phyloP scores from a whole-genome alignment of 2,113 vertebrate genomes.

The Panthera uncia region DNA sequence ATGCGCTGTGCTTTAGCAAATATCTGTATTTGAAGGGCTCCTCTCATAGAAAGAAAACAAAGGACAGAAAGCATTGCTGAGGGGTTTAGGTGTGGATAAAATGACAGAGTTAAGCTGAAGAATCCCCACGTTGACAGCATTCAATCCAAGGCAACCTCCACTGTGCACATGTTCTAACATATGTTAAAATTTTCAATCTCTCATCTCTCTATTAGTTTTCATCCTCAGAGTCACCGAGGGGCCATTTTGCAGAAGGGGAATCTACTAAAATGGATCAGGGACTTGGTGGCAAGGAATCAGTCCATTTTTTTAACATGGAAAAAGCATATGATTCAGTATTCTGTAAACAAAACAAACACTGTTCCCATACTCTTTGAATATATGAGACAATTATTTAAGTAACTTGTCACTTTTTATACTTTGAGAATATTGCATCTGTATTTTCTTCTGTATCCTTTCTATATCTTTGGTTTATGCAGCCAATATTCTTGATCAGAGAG shows the following conservation, averaged over 20 bases:
- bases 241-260: slow-evolving; percentile 56
- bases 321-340: background rate
- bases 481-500: slow-evolving; percentile 52
- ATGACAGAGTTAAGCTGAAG: slow-evolving; percentile 6
- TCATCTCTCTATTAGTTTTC: slow-evolving; percentile 67
- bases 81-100: background rate
- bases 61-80: slow-evolving; percentile 5
- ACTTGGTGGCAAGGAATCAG: slow-evolving; percentile 38
- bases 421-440: slow-evolving; percentile 52
- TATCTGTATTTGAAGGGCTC: background rate
- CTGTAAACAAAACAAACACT: slow-evolving; percentile 40
- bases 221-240: slow-evolving; percentile 64
- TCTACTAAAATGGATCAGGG: slow-evolving; percentile 67
- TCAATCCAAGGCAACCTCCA: slow-evolving; percentile 53
- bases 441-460: slow-evolving; percentile 51
- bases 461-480: slow-evolving; percentile 55
- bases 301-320: background rate
- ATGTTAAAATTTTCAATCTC: slow-evolving; percentile 66
- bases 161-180: slow-evolving; percentile 73
- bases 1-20: background rate
- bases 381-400: slow-evolving; percentile 61
- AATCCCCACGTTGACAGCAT: slow-evolving; percentile 14
- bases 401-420: slow-evolving; percentile 63
- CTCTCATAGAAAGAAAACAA: background rate
- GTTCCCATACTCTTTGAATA: background rate